Percentiles rank a stretch among this genome's conserved stretches.
Evolutionary conservation across 2,113 vertebrate species (phyloP).

Genomic region (Madoqua kirkii): DNA sequence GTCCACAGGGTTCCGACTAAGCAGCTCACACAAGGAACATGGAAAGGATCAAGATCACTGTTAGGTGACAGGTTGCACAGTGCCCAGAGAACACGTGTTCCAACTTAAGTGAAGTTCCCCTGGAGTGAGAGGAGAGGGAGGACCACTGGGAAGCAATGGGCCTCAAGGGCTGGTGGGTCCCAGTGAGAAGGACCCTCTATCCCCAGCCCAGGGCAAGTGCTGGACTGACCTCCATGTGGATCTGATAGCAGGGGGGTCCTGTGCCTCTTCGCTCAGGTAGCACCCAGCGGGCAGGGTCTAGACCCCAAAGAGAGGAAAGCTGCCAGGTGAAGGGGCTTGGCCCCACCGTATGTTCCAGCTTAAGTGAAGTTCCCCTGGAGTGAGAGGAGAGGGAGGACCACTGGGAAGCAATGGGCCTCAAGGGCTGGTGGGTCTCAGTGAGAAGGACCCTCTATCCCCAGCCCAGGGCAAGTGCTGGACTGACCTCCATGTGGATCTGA

Average conservation of each 20-base stretch:
- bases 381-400: background rate
- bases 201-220: background rate
- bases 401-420: background rate
- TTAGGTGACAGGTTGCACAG: background rate
- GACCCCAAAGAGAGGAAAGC: background rate
- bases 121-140: background rate
- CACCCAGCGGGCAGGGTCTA: background rate
- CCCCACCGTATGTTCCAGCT: fast-evolving
- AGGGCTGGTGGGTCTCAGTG: background rate
- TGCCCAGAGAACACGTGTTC: too few species aligned
- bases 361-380: background rate
- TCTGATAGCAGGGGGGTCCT: background rate
- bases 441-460: too few species aligned
- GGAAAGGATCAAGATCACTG: background rate
- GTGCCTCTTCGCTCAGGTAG: background rate
- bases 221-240: background rate
- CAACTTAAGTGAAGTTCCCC: too few species aligned
- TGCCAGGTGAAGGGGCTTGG: background rate
- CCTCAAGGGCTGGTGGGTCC: background rate
- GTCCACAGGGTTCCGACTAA: background rate
- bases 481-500: background rate
- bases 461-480: background rate
- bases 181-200: too few species aligned
- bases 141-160: fast-evolving
- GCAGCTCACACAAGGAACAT: background rate